Conservation (phyloP, 2,113 vertebrate genomes). For the Cacatua alba region DNA sequence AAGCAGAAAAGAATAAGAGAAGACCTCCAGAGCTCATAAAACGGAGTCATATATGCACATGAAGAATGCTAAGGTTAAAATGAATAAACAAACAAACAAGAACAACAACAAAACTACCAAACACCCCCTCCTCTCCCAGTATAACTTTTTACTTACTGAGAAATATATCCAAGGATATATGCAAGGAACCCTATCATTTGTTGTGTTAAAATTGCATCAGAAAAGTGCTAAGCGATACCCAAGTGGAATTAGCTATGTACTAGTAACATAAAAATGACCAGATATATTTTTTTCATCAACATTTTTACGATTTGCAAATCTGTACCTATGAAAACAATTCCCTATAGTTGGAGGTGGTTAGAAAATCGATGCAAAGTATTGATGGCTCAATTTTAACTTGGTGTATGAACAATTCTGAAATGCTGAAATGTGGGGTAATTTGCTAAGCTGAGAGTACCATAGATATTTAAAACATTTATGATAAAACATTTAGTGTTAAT, state of each 20-base stretch:
- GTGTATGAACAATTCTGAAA: conserved; percentile 27
- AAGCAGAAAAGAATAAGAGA: background rate
- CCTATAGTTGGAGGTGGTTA: conserved; percentile 13
- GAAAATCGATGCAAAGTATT: conserved; percentile 44
- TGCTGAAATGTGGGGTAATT: background rate
- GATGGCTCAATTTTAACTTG: conserved; percentile 36
- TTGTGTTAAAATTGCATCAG: background rate
- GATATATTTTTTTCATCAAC: background rate
- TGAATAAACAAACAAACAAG: background rate
- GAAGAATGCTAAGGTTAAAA: background rate
- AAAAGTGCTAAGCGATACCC: background rate
- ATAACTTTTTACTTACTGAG: background rate
- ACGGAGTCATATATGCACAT: background rate
- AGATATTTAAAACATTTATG: conserved; percentile 59
- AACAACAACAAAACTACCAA: background rate
- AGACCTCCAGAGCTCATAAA: background rate
- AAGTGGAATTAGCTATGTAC: background rate
- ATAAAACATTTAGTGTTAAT: conserved; percentile 46
- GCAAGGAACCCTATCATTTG: background rate
- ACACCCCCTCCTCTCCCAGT: background rate
- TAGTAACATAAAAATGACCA: background rate
- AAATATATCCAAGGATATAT: background rate
- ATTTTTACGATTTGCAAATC: background rate
- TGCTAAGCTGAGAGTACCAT: conserved; percentile 12
- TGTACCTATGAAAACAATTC: background rate